Evolutionary conservation across 92 coral and sea anemone species (phyloP), one percentile per base, ranked within the genome.

Genomic region (Siderastrea siderea): DNA sequence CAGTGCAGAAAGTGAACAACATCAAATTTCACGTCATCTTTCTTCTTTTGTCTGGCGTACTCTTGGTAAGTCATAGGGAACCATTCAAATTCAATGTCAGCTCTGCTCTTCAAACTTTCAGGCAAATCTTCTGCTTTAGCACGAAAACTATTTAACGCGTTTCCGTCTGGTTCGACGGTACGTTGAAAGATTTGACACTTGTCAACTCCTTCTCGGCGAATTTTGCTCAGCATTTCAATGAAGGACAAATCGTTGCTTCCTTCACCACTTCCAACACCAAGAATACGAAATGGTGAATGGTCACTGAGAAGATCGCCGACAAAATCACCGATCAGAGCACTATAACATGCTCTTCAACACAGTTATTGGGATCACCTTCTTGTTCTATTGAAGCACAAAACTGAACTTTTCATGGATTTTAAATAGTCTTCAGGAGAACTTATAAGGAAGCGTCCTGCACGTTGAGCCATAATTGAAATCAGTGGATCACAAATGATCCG

Each of bases 1-100:
- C 84, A 65, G n/a, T 80, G 84, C 6, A 80, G 12, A 16, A 66
- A 80, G 53, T 80, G 84, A 65, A 80, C 84, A 3, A 80, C 51
- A 49, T 80, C 62, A 50, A 80, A 80, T n/a, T 49, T 65, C 6
- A 45, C 52, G 44, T 65, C 64, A 67, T 66, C 61, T 52, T 65
- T 44, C 19, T 51, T 45, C 14, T 80, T 19, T 44, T 80, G 60
- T 68, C 5, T 15, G 66, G 13, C 75, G 62, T 80, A 80, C 64
- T 80, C 74, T 53, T 80, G 74, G 26, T 10, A 80, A 5, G 84
- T 65, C 16, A 3, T 68, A 10, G 62, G 19, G 10, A 9, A 15
- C 51, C 61, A 66, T 8, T 80, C 75, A 50, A 65, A 66, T 66
- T 16, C 14, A 2, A 65, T 50, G 13, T 61, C 48, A 9, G 38